Conservation (phyloP, 1,140 invertebrate species). For the Drosophila nasuta region DNA sequence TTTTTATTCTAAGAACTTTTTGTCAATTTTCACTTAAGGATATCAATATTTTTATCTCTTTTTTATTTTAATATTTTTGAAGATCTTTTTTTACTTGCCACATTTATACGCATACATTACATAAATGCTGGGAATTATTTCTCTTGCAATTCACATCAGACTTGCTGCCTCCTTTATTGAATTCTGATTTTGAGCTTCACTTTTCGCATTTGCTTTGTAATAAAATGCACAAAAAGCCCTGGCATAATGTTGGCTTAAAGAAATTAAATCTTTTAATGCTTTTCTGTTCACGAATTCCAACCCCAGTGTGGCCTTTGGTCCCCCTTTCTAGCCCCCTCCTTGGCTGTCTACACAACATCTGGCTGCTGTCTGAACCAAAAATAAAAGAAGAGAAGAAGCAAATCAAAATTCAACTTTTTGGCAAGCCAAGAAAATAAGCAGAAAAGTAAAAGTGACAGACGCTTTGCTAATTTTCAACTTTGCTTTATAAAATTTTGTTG, state of each 20-base stretch:
- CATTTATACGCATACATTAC: too few species aligned
- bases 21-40: too few species aligned
- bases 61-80: too few species aligned
- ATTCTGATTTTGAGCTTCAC: neutral
- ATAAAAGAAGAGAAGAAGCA: constrained; percentile 39
- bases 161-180: neutral
- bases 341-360: constrained; percentile 41
- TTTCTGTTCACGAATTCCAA: constrained; percentile 21
- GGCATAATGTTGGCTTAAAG: constrained; percentile 44
- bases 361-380: constrained; percentile 33
- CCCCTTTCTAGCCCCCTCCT: neutral
- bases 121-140: too few species aligned
- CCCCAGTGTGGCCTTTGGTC: neutral
- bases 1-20: too few species aligned
- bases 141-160: too few species aligned
- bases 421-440: constrained; percentile 36
- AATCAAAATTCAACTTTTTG: constrained; percentile 58
- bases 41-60: too few species aligned
- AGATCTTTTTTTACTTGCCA: too few species aligned
- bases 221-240: constrained; percentile 10
- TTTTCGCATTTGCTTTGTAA: neutral
- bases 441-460: constrained; percentile 78
- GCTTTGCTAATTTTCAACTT: constrained; percentile 76
- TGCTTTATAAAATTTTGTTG: constrained; percentile 36
- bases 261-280: constrained; percentile 62